Evolutionary conservation across 1,140 invertebrate species (phyloP), one percentile per base, ranked within the genome.

Genomic region (Trialeurodes vaporariorum): DNA sequence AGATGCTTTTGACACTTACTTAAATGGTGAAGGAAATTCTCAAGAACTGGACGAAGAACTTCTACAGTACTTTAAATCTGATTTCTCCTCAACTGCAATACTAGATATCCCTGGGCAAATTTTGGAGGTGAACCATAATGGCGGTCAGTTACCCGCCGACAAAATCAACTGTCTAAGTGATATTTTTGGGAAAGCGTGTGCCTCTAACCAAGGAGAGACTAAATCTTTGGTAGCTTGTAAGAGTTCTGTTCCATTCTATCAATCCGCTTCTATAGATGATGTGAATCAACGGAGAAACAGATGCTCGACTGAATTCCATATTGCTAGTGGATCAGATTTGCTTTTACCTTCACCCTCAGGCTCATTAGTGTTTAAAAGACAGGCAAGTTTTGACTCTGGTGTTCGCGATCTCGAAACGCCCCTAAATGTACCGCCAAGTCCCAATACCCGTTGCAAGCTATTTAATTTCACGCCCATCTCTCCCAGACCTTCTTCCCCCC

Each of bases 401-500:
- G 34, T 49, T 5, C 34, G 34, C 5, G 34, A 49, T 17, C 17
- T 49, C 5, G 34, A 70, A 83, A 80, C 23, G 25, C 63, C 12
- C 59, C 62, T 24, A 40, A 64, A 58, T 40, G 72, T 80, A 11
- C 83, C 83, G 9, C 82, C 82, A 71, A 82, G 84, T 77, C 83
- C 84, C 1, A 85, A 84, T 72, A 83, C 83, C 13, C 81, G 89
- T 71, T 81, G 87, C 59, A 86, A 88, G 73, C 87, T 88, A 74
- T 93, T 91, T 75, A 90, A 86, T 76, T 94, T 94, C 74, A 87
- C 87, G 5, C 90, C 89, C 0, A 92, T 92, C 71, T 91, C 89
- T 25, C 89, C 89, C 2, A 84, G 86, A 65, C 84, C 86, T 25
- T 81, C 83, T 73, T 84, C 82, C 2, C 85, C 84, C 23, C 82